Evolutionary conservation across 2,888 invertebrate species (phyloP).

Genomic region (Sycophila texana): DNA sequence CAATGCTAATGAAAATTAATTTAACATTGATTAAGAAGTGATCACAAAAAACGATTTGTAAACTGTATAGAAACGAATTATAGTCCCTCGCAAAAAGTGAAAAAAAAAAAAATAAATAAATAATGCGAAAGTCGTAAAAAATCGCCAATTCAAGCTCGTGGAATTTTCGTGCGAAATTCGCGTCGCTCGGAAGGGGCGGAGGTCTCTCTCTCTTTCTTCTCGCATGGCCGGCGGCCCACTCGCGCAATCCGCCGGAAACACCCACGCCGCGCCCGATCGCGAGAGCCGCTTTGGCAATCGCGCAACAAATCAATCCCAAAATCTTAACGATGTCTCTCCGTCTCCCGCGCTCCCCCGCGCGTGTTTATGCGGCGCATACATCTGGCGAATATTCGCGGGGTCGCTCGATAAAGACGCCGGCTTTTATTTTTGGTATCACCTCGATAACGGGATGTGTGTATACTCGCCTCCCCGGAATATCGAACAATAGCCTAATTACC

Average conservation of each 20-base stretch:
- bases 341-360: constrained; percentile 7
- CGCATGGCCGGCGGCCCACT: constrained; percentile 58
- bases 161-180: too few relatives aligned
- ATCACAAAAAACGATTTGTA: too few relatives aligned
- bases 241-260: constrained; percentile 68
- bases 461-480: too few relatives aligned
- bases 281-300: constrained; percentile 17
- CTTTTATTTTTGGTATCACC: background rate
- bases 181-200: background rate
- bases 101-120: too few relatives aligned
- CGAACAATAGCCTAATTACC: too few relatives aligned
- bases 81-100: too few relatives aligned
- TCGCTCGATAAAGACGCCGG: background rate
- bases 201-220: background rate
- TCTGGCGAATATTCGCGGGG: background rate
- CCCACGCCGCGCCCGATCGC: constrained; percentile 62
- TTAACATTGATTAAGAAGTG: too few relatives aligned
- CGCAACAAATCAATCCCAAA: constrained; percentile 54
- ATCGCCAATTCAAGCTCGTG: too few relatives aligned
- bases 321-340: constrained; percentile 47
- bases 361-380: background rate
- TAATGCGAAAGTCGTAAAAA: too few relatives aligned
- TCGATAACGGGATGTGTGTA: constrained; percentile 1
- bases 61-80: too few relatives aligned
- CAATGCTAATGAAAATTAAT: too few relatives aligned